These are phyloP conservation scores for Omphaloscelis lunosa DNA, from an alignment of 2,888 invertebrate genomes.

Conservation along the genomic window DNA sequence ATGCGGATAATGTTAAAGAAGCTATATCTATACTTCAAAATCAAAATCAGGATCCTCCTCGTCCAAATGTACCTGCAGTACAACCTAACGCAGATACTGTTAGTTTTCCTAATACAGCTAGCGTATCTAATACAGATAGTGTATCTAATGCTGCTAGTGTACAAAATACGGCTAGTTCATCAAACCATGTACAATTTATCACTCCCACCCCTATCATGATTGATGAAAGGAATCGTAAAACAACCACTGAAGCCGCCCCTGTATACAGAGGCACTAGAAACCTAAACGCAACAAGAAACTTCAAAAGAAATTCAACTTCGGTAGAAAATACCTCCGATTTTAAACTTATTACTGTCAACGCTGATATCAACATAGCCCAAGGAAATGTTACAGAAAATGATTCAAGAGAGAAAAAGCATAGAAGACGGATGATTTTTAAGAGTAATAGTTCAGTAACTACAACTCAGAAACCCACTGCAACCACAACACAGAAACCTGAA, in stretches of 20 bases:
- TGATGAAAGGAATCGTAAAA: slow-evolving; percentile 81
- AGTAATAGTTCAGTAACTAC: slow-evolving; percentile 57
- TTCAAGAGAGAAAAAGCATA: slow-evolving; percentile 77
- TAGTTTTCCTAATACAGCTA: slow-evolving; percentile 33
- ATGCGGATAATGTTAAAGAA: slow-evolving; percentile 85
- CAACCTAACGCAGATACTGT: slow-evolving; percentile 51
- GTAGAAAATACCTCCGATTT: slow-evolving; percentile 72
- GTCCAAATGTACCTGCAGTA: slow-evolving; percentile 55
- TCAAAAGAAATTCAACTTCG: slow-evolving; percentile 64
- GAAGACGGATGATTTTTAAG: slow-evolving; percentile 82
- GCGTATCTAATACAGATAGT: slow-evolving; percentile 55
- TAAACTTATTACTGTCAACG: slow-evolving; percentile 78
- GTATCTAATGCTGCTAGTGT: slow-evolving; percentile 56
- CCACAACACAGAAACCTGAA: slow-evolving; percentile 66
- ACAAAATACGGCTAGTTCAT: slow-evolving; percentile 45
- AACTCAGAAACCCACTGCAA: slow-evolving; percentile 52
- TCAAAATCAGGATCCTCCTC: slow-evolving; percentile 80
- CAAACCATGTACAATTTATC: slow-evolving; percentile 77
- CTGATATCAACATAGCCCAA: slow-evolving; percentile 78
- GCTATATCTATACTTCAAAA: slow-evolving; percentile 86
- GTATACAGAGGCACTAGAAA: slow-evolving; percentile 84
- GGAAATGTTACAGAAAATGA: slow-evolving; percentile 72
- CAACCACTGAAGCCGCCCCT: slow-evolving; percentile 77
- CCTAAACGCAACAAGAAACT: slow-evolving; percentile 64
- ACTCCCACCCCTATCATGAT: slow-evolving; percentile 80